phyloP scores from a whole-genome alignment of 1,140 invertebrate genomes.

The Drosophila rufa region DNA sequence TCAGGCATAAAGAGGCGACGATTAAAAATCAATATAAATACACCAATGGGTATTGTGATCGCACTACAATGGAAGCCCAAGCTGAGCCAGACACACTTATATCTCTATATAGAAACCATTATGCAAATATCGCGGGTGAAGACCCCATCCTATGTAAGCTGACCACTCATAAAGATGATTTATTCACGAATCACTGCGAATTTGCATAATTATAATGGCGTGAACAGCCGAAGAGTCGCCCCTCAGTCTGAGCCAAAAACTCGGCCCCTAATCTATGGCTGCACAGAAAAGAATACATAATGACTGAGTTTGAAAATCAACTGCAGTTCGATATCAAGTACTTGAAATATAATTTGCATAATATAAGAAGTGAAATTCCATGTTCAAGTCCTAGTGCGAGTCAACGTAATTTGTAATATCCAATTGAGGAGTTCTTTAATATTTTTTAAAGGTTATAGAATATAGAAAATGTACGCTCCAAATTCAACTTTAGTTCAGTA shows the following conservation, averaged over 20 bases:
- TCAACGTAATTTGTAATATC: too few relatives aligned
- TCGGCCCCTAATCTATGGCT: conserved; percentile 34
- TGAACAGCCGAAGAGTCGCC: conserved; percentile 57
- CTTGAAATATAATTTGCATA: neutral
- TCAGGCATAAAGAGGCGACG: conserved; percentile 56
- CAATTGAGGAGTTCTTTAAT: too few relatives aligned
- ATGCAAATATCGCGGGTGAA: conserved; percentile 59
- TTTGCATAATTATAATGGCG: conserved; percentile 79
- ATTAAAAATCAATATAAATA: conserved; percentile 83
- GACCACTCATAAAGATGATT: conserved; percentile 63
- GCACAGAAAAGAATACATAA: conserved; percentile 7
- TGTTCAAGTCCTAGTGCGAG: neutral
- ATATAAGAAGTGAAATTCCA: neutral
- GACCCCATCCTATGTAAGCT: conserved; percentile 38
- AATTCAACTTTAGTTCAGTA: too few relatives aligned
- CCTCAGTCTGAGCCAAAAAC: conserved; percentile 54
- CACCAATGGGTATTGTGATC: conserved; percentile 40
- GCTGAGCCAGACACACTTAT: conserved; percentile 17
- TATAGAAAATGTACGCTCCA: too few relatives aligned
- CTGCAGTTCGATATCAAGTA: neutral
- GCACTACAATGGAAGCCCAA: conserved; percentile 37
- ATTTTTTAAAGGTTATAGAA: too few relatives aligned
- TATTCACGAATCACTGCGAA: conserved; percentile 52
- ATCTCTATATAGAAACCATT: conserved; percentile 49
- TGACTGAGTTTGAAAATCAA: neutral